Evolutionary conservation across 2,113 vertebrate species (phyloP).

Genomic region (Brachypodius melanocephalos): DNA sequence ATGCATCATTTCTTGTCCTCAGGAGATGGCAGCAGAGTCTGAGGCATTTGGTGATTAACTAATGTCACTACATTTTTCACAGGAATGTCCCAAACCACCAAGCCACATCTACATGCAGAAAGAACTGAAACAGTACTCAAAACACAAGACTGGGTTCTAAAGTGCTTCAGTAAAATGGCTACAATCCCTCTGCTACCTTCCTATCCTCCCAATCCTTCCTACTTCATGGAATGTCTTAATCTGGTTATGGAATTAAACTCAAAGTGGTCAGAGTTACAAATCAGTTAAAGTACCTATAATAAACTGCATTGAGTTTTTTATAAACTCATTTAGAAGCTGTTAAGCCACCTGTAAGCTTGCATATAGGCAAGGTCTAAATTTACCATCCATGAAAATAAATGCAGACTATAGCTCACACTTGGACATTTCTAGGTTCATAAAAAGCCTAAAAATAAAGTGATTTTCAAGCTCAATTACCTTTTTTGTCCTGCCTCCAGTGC

Average conservation of each 20-base stretch:
- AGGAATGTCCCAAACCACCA: neutral
- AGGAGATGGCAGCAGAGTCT: slow-evolving; percentile 50
- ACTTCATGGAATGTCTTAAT: neutral
- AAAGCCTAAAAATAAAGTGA: neutral
- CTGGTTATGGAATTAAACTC: slow-evolving; percentile 8
- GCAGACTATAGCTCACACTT: neutral
- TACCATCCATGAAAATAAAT: neutral
- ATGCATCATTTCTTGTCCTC: slow-evolving; percentile 2
- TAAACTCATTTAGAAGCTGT: neutral
- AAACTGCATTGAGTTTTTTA: neutral
- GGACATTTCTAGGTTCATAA: neutral
- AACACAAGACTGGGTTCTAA: neutral
- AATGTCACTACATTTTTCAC: neutral
- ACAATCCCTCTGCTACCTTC: neutral
- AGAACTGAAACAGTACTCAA: neutral
- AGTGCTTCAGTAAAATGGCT: neutral
- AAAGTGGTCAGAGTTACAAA: neutral
- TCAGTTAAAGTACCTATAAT: neutral
- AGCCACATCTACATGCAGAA: neutral
- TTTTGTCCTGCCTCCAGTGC: neutral
- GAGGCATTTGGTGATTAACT: neutral
- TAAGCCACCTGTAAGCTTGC: neutral
- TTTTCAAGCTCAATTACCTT: slow-evolving; percentile 25
- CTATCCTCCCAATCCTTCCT: neutral
- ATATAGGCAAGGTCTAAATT: neutral